Base-by-base conservation (phyloP, 2,113 vertebrate species). In the Cinclus cinclus region DNA sequence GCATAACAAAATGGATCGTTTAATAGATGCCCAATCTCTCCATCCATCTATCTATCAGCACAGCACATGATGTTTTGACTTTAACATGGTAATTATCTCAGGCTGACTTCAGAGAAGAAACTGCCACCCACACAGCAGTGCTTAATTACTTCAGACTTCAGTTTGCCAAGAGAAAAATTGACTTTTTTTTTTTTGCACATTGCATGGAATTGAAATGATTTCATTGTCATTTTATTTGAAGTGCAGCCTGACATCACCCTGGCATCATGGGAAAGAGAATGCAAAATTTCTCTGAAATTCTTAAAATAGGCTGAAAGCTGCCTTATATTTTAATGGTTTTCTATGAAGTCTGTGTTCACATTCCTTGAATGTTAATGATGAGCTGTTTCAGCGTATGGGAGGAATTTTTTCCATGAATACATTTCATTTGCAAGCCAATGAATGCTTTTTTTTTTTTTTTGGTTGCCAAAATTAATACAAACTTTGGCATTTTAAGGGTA, bases 11-110 rank as follows among this genome's bases (percentile, higher is more conserved):
- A 98, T 96, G 97, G 98, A 98, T 98, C 98, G 98, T 98, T 98
- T 98, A 98, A 98, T 98, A 98, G 97, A 98, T 97, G 97, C 98
- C 97, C 98, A 97, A 98, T 98, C 98, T 98, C 97, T 98, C 97
- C 97, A 98, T 98, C 98, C 97, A 98, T 98, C 98, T 97, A 98
- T 98, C 98, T 98, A 98, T 98, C 98, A 98, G 96, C 58, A 41
- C 95, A 94, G 97, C 97, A 98, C 98, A 98, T 97, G 98, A 98
- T 98, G 97, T 98, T 98, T 98, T 98, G 97, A 98, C 98, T 98
- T 98, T 98, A 98, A 98, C 98, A 98, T 98, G 98, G 97, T 98
- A 98, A 99, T 98, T 98, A 98, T 98, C 98, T 98, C 98, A 97
- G 97, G 94, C 98, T 98, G 98, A 98, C 97, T 98, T 98, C 97